Evolutionary conservation across 2,113 vertebrate species (phyloP), one percentile per base, ranked within the genome.

Genomic region (Hirundichthys speculiger): DNA sequence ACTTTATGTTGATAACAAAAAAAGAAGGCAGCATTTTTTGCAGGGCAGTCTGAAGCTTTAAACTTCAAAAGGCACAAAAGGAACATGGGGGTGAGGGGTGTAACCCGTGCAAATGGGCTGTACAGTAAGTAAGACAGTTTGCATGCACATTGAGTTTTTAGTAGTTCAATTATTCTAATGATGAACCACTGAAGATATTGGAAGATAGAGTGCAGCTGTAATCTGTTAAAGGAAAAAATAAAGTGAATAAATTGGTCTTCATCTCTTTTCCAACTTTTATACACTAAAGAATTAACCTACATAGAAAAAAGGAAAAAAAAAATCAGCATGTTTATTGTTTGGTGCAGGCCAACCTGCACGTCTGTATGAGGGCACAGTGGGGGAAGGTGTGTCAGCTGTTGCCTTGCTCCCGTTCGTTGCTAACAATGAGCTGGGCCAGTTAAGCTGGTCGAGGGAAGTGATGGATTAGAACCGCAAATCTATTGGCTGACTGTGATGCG

Each of bases 391-490:
- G 73, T 78, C 72, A 73, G 67, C 73, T 64, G 82, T 84, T 73
- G 67, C 18, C 48, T 19, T 42, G 14, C 82, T 53, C 79, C 68
- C 74, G 74, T 19, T 51, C 13, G 34, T 62, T 48, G 4, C 69
- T 72, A 46, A 85, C 86, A 92, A 90, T 89, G 86, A 82, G 65
- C 64, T 73, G 63, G 78, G 85, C 82, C 87, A 64, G 88, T 73
- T 80, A 87, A 74, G 77, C 77, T 82, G 64, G 81, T 74, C 67
- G 74, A 68, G 83, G 87, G 86, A 77, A 59, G 79, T 61, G 81
- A 91, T 89, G 78, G 84, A 93, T 83, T 82, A 84, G 69, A 86
- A 58, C 30, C 39, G 86, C 42, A 92, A 92, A 92, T 91, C 88
- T 87, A 87, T 69, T 71, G 71, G 68, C 76, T 69, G 77, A 60